Base-by-base conservation (phyloP, 2,113 vertebrate genomes). In the Psittacula cyanocephala region DNA sequence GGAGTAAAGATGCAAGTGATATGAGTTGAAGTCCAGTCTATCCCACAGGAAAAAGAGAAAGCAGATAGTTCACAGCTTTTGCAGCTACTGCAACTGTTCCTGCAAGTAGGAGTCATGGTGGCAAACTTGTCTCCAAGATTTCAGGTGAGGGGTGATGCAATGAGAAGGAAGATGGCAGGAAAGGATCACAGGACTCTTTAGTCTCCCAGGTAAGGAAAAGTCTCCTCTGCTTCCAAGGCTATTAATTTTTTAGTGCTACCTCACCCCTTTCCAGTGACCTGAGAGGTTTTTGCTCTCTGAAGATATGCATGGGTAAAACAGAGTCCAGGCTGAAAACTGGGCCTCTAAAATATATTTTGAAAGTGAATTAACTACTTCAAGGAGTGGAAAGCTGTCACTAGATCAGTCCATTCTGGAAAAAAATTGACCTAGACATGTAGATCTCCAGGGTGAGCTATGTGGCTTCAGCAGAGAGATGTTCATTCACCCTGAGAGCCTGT, bases 181-280 rank as follows among this genome's bases (percentile, higher is more conserved):
- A 39, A 50, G 25, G 13, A 68, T 55, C 25, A 39, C 25, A 76
- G 43, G 47, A 24, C 11, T n/a, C 37, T 86, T 60, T 14, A 23
- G 22, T 31, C 43, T 8, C 7, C 4, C 22, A 31, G 15, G 17
- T 1, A 44, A 55, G 35, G 49, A 69, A 86, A 69, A 6, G 16
- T 77, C 4, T 62, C 17, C 31, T 72, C 35, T 70, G 35, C 16
- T 35, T 29, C 37, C 29, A 9, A 64, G 22, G 13, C 2, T 52
- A 7, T 46, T n/a, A 63, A 49, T 59, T 1, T 0, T 7, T 27
- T 62, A 41, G 17, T 27, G 35, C 6, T 27, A 20, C 27, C 14
- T 2, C 6, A 8, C 9, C 23, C 10, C 10, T 70, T 92, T 41
- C 29, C 47, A 79, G 16, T 49, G 24, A 11, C 68, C 44, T 23